Percentiles rank a stretch among this genome's conserved stretches.
Conservation (phyloP, 2,888 invertebrate species). For the Dolichopus griseipennis region DNA sequence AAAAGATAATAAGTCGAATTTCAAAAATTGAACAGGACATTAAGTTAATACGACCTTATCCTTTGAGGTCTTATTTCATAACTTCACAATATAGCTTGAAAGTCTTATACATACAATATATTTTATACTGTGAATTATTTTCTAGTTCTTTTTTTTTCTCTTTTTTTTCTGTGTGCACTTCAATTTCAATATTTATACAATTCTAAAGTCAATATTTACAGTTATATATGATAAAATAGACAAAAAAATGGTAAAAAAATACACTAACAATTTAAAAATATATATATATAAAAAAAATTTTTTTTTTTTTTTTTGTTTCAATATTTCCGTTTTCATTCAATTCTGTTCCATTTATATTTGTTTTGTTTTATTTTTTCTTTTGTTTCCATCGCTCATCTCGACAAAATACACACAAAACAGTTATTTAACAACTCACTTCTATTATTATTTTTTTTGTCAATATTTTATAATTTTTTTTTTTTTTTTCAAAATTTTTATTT, state of each 20-base stretch:
- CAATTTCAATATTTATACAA: background rate
- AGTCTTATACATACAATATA: background rate
- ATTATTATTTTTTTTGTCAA: too few species aligned
- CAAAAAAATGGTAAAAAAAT: background rate
- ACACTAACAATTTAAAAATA: background rate
- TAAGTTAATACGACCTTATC: too few species aligned
- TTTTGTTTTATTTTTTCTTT: background rate
- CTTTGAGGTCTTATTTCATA: too few species aligned
- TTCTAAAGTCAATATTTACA: conserved; percentile 1
- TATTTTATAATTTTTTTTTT: background rate
- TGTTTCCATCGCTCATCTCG: too few species aligned
- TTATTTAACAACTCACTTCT: background rate
- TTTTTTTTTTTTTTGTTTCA: background rate
- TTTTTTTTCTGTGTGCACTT: background rate
- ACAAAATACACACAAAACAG: background rate
- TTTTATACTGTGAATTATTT: background rate
- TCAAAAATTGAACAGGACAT: too few species aligned
- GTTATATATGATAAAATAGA: background rate
- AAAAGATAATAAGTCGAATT: too few species aligned
- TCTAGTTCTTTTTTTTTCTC: background rate
- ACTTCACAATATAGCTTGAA: too few species aligned
- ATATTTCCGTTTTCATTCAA: background rate
- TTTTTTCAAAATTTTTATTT: too few species aligned
- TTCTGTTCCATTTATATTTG: background rate
- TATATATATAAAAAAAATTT: too few species aligned